phyloP scores from a whole-genome alignment of 1,140 invertebrate species.

The Leptonema lineaticorne region DNA sequence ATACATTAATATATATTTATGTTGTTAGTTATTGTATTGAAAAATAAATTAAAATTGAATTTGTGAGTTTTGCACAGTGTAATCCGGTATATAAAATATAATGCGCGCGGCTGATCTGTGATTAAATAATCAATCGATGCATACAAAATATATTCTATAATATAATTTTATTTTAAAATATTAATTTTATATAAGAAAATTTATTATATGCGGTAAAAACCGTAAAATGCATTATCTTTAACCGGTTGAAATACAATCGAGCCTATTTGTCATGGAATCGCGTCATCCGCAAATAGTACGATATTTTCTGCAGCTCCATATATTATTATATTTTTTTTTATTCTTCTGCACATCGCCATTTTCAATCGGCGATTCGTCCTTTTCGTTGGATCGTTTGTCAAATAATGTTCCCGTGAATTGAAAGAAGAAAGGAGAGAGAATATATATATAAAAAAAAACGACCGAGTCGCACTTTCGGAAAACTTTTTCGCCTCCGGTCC shows the following conservation, averaged over 20 bases:
- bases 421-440: too few species aligned
- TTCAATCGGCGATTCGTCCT: not conserved
- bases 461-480: slow-evolving; percentile 19
- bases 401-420: not conserved
- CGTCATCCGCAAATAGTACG: slow-evolving; percentile 2
- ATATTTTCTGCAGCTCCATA: too few species aligned
- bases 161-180: not conserved
- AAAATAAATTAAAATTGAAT: not conserved
- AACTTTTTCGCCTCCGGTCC: slow-evolving; percentile 9
- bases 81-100: not conserved
- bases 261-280: slow-evolving; percentile 9
- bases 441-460: slow-evolving; percentile 21
- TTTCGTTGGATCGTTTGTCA: slow-evolving; percentile 18
- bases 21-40: not conserved
- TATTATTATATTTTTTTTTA: too few species aligned
- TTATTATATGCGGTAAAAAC: not conserved
- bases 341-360: too few species aligned
- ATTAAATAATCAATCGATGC: not conserved
- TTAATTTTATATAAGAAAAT: too few species aligned
- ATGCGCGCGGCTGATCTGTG: not conserved
- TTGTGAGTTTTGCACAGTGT: not conserved
- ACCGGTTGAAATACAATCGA: not conserved
- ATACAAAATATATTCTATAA: not conserved
- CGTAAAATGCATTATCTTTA: not conserved
- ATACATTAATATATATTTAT: not conserved